Conservation (phyloP, 2,113 vertebrate species). For the Catharus minimus region DNA sequence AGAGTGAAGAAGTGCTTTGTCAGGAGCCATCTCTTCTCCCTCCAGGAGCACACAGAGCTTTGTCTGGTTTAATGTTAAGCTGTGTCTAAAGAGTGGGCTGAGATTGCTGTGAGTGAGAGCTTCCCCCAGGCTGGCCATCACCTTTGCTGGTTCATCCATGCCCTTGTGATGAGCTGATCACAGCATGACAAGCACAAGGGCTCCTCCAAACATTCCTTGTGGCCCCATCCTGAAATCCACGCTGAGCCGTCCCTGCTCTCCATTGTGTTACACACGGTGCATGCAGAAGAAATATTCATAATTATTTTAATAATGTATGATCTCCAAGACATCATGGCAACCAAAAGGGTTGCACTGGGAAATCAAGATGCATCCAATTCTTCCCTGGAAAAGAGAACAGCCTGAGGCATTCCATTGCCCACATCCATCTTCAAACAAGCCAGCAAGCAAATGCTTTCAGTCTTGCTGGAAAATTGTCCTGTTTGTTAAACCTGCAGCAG, state of each 20-base stretch:
- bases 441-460: not conserved
- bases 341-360: not conserved
- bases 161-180: not conserved
- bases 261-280: fast-evolving
- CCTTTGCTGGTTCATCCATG: fast-evolving
- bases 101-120: not conserved
- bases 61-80: not conserved
- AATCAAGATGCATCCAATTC: not conserved
- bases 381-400: not conserved
- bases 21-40: not conserved
- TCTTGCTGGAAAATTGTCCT: not conserved
- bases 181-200: fast-evolving
- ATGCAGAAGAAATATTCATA: not conserved
- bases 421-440: not conserved
- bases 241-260: not conserved
- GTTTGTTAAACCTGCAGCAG: not conserved
- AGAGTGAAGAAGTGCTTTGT: not conserved
- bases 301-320: not conserved
- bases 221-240: not conserved
- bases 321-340: not conserved
- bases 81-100: not conserved
- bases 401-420: not conserved
- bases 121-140: too few relatives aligned
- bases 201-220: not conserved
- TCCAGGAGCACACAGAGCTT: not conserved